phyloP scores from a whole-genome alignment of 2,888 invertebrate genomes.

The Masnerella sp. region DNA sequence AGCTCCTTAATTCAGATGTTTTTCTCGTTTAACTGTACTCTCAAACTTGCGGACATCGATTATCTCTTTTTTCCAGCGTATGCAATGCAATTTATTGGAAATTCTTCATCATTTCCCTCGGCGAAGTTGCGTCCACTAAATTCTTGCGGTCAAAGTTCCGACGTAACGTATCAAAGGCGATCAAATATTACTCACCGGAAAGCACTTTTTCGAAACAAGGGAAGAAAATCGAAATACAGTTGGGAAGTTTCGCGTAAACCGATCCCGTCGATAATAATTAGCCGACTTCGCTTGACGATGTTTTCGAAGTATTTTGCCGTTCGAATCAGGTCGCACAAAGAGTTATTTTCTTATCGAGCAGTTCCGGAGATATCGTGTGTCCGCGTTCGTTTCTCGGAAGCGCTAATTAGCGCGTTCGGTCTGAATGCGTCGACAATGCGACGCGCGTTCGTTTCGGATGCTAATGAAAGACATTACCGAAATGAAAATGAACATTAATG shows the following conservation, averaged over 20 bases:
- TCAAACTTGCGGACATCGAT: no score
- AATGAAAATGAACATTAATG: constrained; percentile 40
- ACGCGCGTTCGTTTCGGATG: constrained; percentile 15
- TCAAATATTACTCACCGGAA: no score
- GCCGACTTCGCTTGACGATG: constrained; percentile 2
- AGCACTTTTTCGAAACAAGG: no score
- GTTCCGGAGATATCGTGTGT: constrained; percentile 7
- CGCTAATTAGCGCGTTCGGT: constrained; percentile 30
- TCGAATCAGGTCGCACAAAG: constrained; percentile 9
- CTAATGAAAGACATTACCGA: constrained; percentile 32
- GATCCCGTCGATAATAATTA: constrained; percentile 17
- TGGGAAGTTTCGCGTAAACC: no score
- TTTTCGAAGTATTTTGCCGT: not conserved
- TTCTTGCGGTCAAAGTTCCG: constrained; percentile 18
- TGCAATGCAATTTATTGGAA: constrained; percentile 2
- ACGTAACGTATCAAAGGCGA: not conserved
- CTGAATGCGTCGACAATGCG: constrained; percentile 21
- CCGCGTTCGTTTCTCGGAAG: constrained; percentile 11
- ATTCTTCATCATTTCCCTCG: not conserved
- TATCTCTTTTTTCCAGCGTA: constrained; percentile 3
- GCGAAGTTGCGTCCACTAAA: constrained; percentile 3
- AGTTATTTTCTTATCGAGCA: constrained; percentile 16
- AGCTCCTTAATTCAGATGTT: no score
- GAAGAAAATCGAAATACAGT: no score
- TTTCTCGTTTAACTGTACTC: no score